Evolutionary conservation across 2,888 invertebrate genomes (phyloP).

Genomic region (Neoascia interrupta): DNA sequence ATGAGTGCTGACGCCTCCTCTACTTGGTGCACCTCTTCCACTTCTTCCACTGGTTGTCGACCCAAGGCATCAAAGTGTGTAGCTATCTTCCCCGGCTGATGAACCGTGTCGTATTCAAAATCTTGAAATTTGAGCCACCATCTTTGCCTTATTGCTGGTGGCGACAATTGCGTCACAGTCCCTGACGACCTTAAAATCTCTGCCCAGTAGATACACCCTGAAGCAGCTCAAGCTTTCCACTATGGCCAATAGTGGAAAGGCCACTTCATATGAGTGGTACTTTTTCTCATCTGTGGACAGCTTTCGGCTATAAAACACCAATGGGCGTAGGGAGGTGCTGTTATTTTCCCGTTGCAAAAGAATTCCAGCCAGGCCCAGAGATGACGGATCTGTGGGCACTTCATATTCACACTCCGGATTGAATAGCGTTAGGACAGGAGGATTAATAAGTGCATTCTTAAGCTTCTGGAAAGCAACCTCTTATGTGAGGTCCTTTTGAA

Average conservation of each 20-base stretch:
- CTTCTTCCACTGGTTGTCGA: background rate
- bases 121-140: constrained; percentile 17
- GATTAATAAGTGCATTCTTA: too few species aligned
- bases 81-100: background rate
- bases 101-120: background rate
- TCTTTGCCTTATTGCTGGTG: constrained; percentile 72
- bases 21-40: too few species aligned
- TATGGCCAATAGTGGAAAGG: too few species aligned
- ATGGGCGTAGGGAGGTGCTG: background rate
- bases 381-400: too few species aligned
- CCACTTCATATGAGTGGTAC: too few species aligned
- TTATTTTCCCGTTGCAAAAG: background rate
- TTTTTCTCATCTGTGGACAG: too few species aligned
- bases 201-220: background rate
- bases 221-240: too few species aligned
- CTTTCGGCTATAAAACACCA: too few species aligned
- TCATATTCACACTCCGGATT: too few species aligned
- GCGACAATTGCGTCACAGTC: constrained; percentile 1
- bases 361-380: background rate
- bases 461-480: too few species aligned
- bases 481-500: too few species aligned
- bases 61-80: background rate
- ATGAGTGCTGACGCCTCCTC: background rate
- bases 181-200: constrained; percentile 3
- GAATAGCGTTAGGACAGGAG: too few species aligned